Conservation (phyloP, 2,113 vertebrate genomes). For the Pelmatolapia mariae region DNA sequence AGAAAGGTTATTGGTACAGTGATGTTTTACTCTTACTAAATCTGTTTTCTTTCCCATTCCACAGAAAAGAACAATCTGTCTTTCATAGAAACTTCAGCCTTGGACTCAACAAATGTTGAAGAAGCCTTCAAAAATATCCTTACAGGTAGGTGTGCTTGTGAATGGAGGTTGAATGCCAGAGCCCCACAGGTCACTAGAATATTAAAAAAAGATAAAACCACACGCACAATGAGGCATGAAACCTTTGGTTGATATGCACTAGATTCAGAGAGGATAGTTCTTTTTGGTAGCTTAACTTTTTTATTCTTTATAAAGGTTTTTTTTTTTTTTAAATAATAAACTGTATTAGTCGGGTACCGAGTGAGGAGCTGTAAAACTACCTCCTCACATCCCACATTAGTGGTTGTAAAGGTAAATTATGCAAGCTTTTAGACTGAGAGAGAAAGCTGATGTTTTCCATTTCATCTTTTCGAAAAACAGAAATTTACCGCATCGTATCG, state of each 20-base stretch:
- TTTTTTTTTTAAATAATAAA: not conserved
- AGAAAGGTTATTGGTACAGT: not conserved
- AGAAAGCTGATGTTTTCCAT: not conserved
- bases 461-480: conserved; percentile 60
- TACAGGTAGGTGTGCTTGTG: conserved; percentile 86
- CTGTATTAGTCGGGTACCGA: not conserved
- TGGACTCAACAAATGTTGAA: conserved; percentile 98
- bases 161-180: not conserved
- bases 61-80: conserved; percentile 97
- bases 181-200: not conserved
- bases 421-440: not conserved
- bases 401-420: not conserved
- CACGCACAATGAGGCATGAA: not conserved
- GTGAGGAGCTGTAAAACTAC: not conserved
- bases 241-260: not conserved
- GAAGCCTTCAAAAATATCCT: conserved; percentile 99
- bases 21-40: not conserved
- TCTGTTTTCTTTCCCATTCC: not conserved
- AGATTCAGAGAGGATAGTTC: not conserved
- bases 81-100: conserved; percentile 96
- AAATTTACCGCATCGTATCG: conserved; percentile 97
- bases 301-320: not conserved
- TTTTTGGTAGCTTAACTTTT: not conserved
- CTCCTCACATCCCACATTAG: not conserved
- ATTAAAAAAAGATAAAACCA: not conserved